These are phyloP conservation scores for Mungos mungo DNA, from an alignment of 2,113 vertebrate genomes.

Conservation along the genomic window DNA sequence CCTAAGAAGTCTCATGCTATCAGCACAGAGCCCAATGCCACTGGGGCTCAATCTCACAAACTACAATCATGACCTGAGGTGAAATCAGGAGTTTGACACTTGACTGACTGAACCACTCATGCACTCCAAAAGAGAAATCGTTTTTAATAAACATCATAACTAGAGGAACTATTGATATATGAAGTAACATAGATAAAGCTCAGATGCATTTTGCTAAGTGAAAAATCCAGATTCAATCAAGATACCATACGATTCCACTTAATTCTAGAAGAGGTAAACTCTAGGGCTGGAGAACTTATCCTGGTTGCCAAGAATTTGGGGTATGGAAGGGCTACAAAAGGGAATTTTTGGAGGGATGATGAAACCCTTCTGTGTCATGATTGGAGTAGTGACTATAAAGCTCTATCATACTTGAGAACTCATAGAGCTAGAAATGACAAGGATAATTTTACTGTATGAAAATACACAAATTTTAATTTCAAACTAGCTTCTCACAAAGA, in stretches of 20 bases:
- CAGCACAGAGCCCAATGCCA: no score
- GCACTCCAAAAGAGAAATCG: background rate
- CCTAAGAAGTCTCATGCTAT: no score
- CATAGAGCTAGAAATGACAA: background rate
- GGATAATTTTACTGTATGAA: background rate
- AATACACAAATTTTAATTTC: background rate
- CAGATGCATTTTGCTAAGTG: background rate
- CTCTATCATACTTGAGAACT: background rate
- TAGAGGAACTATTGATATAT: background rate
- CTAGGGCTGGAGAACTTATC: background rate
- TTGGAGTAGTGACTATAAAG: background rate
- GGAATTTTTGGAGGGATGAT: background rate
- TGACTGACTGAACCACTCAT: no score
- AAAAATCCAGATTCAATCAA: background rate
- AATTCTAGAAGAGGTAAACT: background rate
- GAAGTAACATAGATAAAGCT: background rate
- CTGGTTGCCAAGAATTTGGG: background rate
- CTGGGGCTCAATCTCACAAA: no score
- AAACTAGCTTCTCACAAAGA: background rate
- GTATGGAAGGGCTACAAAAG: background rate
- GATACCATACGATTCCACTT: background rate
- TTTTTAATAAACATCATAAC: background rate
- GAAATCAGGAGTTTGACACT: no score
- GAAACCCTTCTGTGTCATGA: background rate
- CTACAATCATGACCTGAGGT: no score